Conservation (phyloP, 2,797 vertebrate genomes). For the Bradypodion ventrale region DNA sequence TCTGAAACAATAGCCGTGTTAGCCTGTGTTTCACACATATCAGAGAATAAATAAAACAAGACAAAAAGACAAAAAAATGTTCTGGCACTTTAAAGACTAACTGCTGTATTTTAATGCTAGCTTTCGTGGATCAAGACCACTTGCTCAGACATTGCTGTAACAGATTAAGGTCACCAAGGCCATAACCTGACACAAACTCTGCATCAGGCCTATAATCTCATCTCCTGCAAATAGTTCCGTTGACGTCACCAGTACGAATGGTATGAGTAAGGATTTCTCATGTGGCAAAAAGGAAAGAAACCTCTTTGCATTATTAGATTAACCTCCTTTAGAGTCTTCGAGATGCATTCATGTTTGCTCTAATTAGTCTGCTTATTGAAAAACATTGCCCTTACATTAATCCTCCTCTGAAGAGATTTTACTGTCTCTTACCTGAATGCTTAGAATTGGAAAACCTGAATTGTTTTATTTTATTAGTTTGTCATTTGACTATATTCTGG, state of each 20-base stretch:
- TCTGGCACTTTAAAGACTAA: too few relatives aligned
- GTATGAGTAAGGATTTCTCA: slow-evolving; percentile 34
- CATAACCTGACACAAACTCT: slow-evolving; percentile 21
- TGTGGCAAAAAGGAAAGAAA: background rate
- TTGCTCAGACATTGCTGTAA: background rate
- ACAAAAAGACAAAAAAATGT: too few relatives aligned
- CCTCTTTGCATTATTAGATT: slow-evolving; percentile 25
- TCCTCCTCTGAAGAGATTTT: slow-evolving; percentile 11
- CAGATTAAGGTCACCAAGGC: slow-evolving; percentile 37
- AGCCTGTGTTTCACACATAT: too few relatives aligned
- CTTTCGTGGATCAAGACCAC: too few relatives aligned
- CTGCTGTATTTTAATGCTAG: too few relatives aligned
- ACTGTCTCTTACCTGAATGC: background rate
- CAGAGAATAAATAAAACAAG: too few relatives aligned
- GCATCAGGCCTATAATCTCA: slow-evolving; percentile 46
- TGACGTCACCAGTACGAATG: slow-evolving; percentile 38
- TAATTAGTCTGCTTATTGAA: slow-evolving; percentile 31
- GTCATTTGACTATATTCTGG: background rate
- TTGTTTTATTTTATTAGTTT: background rate
- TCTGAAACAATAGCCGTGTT: too few relatives aligned
- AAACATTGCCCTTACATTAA: slow-evolving; percentile 16
- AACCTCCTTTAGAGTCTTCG: slow-evolving; percentile 23
- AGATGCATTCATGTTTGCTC: slow-evolving; percentile 13
- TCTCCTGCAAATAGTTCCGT: slow-evolving; percentile 43
- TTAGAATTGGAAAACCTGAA: background rate